Evolutionary conservation across 30 jellyfish, hydroid and myxozoan genomes (phyloP), one percentile per base, ranked within the genome.

Genomic region (Pelagia noctiluca): DNA sequence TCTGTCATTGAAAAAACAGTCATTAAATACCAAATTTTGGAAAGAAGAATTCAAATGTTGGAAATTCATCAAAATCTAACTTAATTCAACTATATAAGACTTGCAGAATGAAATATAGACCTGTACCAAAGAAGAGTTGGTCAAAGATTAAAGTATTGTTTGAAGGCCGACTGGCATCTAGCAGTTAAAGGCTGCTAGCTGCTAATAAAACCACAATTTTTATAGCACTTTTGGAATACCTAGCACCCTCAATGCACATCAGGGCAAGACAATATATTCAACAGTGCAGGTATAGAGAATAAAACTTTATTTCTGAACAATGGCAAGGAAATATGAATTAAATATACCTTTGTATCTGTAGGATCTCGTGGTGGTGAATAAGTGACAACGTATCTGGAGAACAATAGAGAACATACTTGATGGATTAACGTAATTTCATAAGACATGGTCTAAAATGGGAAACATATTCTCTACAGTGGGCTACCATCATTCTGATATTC

Each of bases 331-430:
- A 22, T 12, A 57, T 31, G 28, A 64, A 64, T 74, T 63, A 5
- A 22, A 23, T 78, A 52, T 37, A 84, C 95, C 89, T 68, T 18
- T 24, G 85, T 76, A 67, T 84, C 95, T 35, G 54, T 42, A 11
- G 85, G 80, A 26, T 75, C 93, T 2, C 80, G 81, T 13, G 76
- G 86, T 0, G 97, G 92, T 23, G 98, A 47, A 46, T 78, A 92
- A n/a, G 98, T 78, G 36, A 92, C 95, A 21, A 92, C 50, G 28
- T 85, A 92, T 28, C 95, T 84, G 52, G 18, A 26, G 63, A 16
- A 52, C 24, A 28, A 33, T 2, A 31, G 10, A 21, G 12, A 65
- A 16, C 10, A 31, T 19, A 5, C 57, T 42, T 16, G 16, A 42
- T n/a, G n/a, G n/a, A n/a, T n/a, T n/a, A n/a, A n/a, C n/a, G n/a